These are phyloP conservation scores for Carollia perspicillata DNA, from an alignment of 2,113 vertebrate genomes.

Conservation along the genomic window DNA sequence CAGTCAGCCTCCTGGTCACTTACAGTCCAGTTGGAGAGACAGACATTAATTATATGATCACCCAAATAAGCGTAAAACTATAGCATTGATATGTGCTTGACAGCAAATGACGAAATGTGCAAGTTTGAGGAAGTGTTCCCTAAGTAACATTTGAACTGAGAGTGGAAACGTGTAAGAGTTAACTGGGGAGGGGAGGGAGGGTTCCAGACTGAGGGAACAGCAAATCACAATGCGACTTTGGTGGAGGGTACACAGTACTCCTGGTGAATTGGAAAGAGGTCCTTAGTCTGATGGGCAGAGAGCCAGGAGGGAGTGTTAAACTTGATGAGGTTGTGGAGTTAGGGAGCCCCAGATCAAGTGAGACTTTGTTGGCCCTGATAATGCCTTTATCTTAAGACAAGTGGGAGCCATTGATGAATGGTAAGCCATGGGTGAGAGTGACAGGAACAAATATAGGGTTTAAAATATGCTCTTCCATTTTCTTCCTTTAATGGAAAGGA, in stretches of 20 bases:
- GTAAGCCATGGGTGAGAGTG: not conserved
- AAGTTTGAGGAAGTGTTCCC: not conserved
- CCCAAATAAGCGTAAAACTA: not conserved
- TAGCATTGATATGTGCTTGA: not conserved
- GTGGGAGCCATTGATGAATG: not conserved
- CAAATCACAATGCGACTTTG: not conserved
- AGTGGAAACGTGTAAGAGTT: not conserved
- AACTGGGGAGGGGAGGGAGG: not conserved
- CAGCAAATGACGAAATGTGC: not conserved
- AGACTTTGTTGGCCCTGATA: not conserved
- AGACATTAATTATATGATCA: not conserved
- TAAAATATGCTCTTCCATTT: not conserved
- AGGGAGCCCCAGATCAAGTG: not conserved
- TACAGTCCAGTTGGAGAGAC: not conserved
- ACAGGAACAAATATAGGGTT: not conserved
- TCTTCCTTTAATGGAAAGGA: not conserved
- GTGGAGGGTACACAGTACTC: not conserved
- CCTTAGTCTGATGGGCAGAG: not conserved
- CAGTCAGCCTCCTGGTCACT: not conserved
- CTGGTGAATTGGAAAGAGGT: not conserved
- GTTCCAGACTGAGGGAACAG: not conserved
- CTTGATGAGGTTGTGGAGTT: not conserved
- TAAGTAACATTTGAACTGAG: not conserved
- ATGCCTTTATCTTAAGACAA: not conserved
- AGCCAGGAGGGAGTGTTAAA: not conserved